Conservation (phyloP, 2,888 invertebrate genomes). For the Brachylomia viminalis region DNA sequence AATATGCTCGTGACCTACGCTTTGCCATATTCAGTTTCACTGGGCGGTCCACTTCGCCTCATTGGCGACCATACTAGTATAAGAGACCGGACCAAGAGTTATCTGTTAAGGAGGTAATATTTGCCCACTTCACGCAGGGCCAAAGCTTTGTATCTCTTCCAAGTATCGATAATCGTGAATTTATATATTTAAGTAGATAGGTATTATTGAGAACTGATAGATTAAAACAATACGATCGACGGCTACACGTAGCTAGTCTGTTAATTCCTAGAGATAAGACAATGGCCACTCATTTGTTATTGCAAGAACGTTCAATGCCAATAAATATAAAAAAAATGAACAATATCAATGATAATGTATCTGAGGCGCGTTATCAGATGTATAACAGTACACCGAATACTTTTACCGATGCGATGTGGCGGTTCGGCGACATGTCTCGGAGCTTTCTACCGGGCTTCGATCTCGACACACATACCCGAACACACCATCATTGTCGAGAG, state of each 20-base stretch:
- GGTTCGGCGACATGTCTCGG: slow-evolving; percentile 68
- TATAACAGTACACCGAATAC: slow-evolving; percentile 79
- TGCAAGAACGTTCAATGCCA: slow-evolving; percentile 77
- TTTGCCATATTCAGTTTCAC: slow-evolving; percentile 70
- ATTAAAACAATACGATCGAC: slow-evolving; percentile 68
- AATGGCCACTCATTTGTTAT: slow-evolving; percentile 77
- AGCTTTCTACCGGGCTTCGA: slow-evolving; percentile 81
- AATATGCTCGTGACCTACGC: slow-evolving; percentile 74
- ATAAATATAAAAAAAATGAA: slow-evolving; percentile 74
- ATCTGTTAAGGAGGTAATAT: slow-evolving; percentile 8
- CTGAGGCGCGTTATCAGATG: slow-evolving; percentile 80
- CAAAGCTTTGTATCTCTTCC: slow-evolving; percentile 44
- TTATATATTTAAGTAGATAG: slow-evolving; percentile 31
- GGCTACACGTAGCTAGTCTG: slow-evolving; percentile 65
- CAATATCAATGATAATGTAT: slow-evolving; percentile 84
- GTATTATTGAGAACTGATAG: slow-evolving; percentile 53
- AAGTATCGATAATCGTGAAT: slow-evolving; percentile 52
- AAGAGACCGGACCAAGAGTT: slow-evolving; percentile 26
- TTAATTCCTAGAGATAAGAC: slow-evolving; percentile 82
- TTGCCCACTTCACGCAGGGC: slow-evolving; percentile 9
- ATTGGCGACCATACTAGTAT: slow-evolving; percentile 32
- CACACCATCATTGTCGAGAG: slow-evolving; percentile 72
- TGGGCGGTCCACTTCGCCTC: slow-evolving; percentile 52
- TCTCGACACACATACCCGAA: slow-evolving; percentile 79
- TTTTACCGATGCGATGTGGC: slow-evolving; percentile 74